These are phyloP conservation scores for Stictonetta naevosa DNA, from an alignment of 2,113 vertebrate species.

Conservation along the genomic window DNA sequence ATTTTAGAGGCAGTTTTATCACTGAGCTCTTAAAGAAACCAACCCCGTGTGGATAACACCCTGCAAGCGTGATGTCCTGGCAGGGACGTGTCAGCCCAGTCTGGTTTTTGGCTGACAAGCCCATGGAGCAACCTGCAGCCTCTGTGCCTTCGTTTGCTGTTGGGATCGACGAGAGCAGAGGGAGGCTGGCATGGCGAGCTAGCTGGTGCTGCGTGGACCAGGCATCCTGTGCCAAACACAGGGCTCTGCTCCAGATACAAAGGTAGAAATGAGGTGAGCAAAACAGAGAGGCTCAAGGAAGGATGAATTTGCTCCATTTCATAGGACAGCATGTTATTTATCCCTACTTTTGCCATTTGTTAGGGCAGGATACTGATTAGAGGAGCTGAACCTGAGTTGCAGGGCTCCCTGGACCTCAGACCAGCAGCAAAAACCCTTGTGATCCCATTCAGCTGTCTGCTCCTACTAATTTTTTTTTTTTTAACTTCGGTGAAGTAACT, in stretches of 20 bases:
- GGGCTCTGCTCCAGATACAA: fast-evolving
- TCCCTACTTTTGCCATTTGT: not conserved
- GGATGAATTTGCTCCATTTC: not conserved
- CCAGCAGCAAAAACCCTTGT: not conserved
- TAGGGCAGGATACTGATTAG: too few relatives aligned
- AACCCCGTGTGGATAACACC: too few relatives aligned
- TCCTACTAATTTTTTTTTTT: not conserved
- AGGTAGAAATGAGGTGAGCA: not conserved
- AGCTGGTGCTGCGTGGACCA: not conserved
- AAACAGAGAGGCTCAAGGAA: not conserved
- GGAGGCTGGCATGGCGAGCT: fast-evolving
- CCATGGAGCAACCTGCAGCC: not conserved
- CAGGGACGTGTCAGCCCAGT: not conserved
- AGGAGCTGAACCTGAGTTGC: not conserved
- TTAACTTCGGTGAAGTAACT: not conserved
- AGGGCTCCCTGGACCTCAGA: not conserved
- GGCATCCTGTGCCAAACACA: fast-evolving
- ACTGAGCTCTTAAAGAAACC: not conserved
- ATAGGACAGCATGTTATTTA: not conserved
- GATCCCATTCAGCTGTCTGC: not conserved
- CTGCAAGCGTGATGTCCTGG: not conserved
- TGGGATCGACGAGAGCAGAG: fast-evolving
- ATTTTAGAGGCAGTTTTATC: not conserved
- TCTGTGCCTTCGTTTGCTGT: not conserved
- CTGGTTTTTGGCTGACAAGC: not conserved